These are phyloP conservation scores for Salpingus planirostris DNA, from an alignment of 2,888 invertebrate genomes.

Conservation along the genomic window DNA sequence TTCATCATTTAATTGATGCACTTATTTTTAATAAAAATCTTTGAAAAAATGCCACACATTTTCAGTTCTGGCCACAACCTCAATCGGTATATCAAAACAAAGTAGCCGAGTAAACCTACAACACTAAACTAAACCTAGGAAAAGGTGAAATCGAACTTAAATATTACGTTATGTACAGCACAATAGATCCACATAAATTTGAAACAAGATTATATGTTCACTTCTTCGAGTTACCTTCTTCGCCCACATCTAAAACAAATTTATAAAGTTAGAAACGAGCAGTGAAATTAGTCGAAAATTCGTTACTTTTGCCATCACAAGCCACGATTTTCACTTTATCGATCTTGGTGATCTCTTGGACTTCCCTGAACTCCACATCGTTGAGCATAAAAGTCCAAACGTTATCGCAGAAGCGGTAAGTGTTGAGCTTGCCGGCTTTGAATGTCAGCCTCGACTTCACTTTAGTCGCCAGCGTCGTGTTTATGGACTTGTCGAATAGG, in stretches of 20 bases:
- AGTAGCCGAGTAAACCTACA: too few species aligned
- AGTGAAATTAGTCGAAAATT: too few species aligned
- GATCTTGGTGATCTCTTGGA: slow-evolving; percentile 84
- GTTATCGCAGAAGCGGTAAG: slow-evolving; percentile 97
- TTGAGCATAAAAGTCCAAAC: slow-evolving; percentile 99
- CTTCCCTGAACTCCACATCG: slow-evolving; percentile 94
- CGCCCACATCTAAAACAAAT: slow-evolving; percentile 31
- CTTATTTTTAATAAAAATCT: too few species aligned
- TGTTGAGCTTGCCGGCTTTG: slow-evolving; percentile 79
- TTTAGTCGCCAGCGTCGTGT: slow-evolving; percentile 79
- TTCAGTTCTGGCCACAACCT: too few species aligned
- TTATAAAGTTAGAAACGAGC: slow-evolving; percentile 5
- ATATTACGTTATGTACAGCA: too few species aligned
- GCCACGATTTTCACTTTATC: slow-evolving; percentile 97
- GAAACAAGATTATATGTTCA: too few species aligned
- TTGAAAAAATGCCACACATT: too few species aligned
- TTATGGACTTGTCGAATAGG: slow-evolving; percentile 96
- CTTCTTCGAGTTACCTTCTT: slow-evolving; percentile 35
- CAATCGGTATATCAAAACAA: too few species aligned
- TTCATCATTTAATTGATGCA: too few species aligned
- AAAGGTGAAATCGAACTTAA: too few species aligned
- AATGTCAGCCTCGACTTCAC: slow-evolving; percentile 92
- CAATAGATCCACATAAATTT: too few species aligned
- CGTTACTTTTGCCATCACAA: slow-evolving; percentile 90
- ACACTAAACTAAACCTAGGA: too few species aligned